phyloP scores from a whole-genome alignment of 2,113 vertebrate genomes.

The Marmota flaviventris region DNA sequence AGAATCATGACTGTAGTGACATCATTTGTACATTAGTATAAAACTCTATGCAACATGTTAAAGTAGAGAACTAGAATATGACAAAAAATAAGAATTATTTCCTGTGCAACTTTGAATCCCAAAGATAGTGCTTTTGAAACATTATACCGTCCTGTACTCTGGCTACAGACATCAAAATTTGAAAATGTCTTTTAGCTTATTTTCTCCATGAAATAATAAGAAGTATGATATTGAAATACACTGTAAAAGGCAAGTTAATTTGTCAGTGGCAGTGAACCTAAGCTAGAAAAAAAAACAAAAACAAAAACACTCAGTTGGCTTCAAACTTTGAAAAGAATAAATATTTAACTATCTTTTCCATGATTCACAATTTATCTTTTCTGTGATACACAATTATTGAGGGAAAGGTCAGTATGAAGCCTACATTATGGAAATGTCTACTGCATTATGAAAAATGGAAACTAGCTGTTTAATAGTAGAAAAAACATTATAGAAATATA shows the following conservation, averaged over 20 bases:
- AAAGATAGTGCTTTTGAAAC: neutral
- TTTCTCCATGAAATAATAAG: neutral
- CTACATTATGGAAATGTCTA: neutral
- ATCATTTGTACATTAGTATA: neutral
- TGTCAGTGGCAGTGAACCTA: neutral
- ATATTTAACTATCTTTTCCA: neutral
- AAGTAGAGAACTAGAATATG: neutral
- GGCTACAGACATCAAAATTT: neutral
- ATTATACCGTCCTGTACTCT: neutral
- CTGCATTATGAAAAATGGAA: neutral
- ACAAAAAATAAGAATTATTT: neutral
- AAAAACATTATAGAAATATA: neutral
- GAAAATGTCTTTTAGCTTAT: constrained; percentile 38
- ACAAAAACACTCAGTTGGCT: neutral
- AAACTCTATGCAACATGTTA: neutral
- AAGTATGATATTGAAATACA: neutral
- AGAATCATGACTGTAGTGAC: neutral
- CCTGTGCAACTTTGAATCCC: neutral
- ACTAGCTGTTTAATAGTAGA: neutral
- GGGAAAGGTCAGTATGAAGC: neutral
- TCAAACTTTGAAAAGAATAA: neutral
- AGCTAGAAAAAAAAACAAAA: neutral
- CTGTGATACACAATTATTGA: constrained; percentile 3
- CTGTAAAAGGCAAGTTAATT: neutral
- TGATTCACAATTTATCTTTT: neutral